Base-by-base conservation (phyloP, 2,797 vertebrate species). In the Coilia nasus region DNA sequence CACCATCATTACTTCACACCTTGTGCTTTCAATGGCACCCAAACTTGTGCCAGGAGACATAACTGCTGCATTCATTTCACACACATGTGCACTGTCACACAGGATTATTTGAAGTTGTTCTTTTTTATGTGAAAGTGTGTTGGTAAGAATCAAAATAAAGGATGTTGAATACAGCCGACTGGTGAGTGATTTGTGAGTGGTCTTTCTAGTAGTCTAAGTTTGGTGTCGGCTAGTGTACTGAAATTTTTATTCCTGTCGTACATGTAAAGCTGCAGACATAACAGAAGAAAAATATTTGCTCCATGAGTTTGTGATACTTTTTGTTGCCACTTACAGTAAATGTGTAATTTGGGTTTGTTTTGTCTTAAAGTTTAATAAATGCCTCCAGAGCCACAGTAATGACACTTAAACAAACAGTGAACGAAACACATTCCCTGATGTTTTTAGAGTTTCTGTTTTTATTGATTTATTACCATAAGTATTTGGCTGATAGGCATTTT, bases 101-200 rank as follows among this genome's bases (percentile, higher is more conserved):
- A 17, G 23, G 9, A 15, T 82, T 15, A 50, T 67, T 64, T 50
- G 35, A 78, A 78, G 71, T 78, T 44, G 71, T 78, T 78, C 71
- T 90, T 93, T 90, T 92, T 91, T 87, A 56, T 89, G 85, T 87
- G 88, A 84, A 87, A 78, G 80, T 87, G 87, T 86, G 84, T 56
- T 91, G 88, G 64, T 83, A 83, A 84, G n/a, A 86, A 86, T 84
- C 81, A 81, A 86, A 78, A 41, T 41, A 46, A 84, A 50, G 71
- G 35, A 78, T 78, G 71, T 78, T 78, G 71, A 78, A 44, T 78
- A 78, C 71, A 78, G 2, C 46, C 50, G 84, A 81, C 80, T 64
- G 80, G 62, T 85, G 81, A 81, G 28, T 19, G 31, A n/a, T 80
- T 17, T 25, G 28, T 60, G 21, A 41, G 1, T 7, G 10, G 15